These are phyloP conservation scores for Apamea anceps DNA, from an alignment of 2,888 invertebrate species.

Conservation along the genomic window DNA sequence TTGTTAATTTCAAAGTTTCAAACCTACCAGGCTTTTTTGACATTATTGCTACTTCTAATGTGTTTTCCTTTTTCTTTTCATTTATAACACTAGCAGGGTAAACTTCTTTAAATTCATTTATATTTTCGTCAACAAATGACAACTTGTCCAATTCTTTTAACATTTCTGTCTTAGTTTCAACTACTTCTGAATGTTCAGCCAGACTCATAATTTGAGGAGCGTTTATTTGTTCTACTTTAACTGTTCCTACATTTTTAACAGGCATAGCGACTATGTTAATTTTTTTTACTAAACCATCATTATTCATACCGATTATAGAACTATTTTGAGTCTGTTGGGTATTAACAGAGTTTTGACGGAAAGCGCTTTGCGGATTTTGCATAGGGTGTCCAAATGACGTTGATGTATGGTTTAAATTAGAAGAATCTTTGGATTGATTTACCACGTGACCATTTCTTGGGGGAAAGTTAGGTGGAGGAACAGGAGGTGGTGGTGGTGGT, in stretches of 20 bases:
- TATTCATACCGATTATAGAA: constrained; percentile 63
- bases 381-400: not conserved
- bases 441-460: not conserved
- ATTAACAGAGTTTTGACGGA: not conserved
- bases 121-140: constrained; percentile 24
- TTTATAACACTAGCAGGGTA: not conserved
- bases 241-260: not conserved
- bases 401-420: constrained; percentile 10
- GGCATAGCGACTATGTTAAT: constrained; percentile 52
- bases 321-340: constrained; percentile 1
- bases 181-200: constrained; percentile 29
- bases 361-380: constrained; percentile 3
- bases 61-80: constrained; percentile 13
- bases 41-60: constrained; percentile 11
- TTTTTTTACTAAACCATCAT: constrained; percentile 62
- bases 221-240: constrained; percentile 7
- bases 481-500: constrained; percentile 1
- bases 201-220: constrained; percentile 5
- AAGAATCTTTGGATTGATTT: not conserved
- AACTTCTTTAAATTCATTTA: constrained; percentile 6
- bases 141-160: constrained; percentile 66
- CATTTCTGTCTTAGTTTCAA: constrained; percentile 64
- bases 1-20: constrained; percentile 20
- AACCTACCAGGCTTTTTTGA: constrained; percentile 17
- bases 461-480: not conserved